These are phyloP conservation scores for Nothobranchius kuhntae DNA, from an alignment of 2,113 vertebrate genomes.

Conservation along the genomic window DNA sequence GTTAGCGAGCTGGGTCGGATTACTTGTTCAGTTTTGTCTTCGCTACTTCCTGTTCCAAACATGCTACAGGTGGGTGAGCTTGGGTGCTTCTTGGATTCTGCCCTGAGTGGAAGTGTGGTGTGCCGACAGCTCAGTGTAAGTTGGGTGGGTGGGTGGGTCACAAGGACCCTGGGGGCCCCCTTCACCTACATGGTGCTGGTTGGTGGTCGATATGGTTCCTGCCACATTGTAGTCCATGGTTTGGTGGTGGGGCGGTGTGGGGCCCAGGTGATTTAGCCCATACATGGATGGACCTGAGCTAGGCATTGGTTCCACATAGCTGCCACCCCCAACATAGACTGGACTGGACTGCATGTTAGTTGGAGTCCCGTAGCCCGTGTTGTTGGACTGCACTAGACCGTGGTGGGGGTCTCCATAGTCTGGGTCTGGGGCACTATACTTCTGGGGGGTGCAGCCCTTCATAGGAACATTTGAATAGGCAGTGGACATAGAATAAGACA, in stretches of 20 bases:
- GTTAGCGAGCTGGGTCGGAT: slow-evolving; percentile 58
- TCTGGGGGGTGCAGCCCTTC: slow-evolving; percentile 91
- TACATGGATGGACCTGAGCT: slow-evolving; percentile 92
- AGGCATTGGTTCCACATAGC: slow-evolving; percentile 92
- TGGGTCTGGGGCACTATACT: slow-evolving; percentile 85
- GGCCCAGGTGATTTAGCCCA: slow-evolving; percentile 90
- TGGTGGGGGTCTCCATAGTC: slow-evolving; percentile 89
- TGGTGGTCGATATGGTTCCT: slow-evolving; percentile 83
- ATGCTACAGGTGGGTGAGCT: slow-evolving; percentile 98
- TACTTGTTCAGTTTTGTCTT: slow-evolving; percentile 42
- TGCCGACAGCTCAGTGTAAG: slow-evolving; percentile 94
- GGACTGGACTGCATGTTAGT: slow-evolving; percentile 91
- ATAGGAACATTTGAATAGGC: slow-evolving; percentile 89
- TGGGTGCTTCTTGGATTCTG: slow-evolving; percentile 99
- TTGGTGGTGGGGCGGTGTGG: slow-evolving; percentile 84
- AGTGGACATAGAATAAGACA: slow-evolving; percentile 88
- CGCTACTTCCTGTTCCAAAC: slow-evolving; percentile 65
- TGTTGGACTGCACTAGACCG: slow-evolving; percentile 86
- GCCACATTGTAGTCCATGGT: slow-evolving; percentile 95
- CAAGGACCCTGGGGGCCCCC: slow-evolving; percentile 81
- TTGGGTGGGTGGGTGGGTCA: slow-evolving; percentile 87
- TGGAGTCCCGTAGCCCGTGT: slow-evolving; percentile 84
- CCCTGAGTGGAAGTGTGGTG: slow-evolving; percentile 96
- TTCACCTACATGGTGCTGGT: slow-evolving; percentile 85
- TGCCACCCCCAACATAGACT: slow-evolving; percentile 89